Base-by-base conservation (phyloP, 1,140 invertebrate genomes). In the Lineus longissimus region DNA sequence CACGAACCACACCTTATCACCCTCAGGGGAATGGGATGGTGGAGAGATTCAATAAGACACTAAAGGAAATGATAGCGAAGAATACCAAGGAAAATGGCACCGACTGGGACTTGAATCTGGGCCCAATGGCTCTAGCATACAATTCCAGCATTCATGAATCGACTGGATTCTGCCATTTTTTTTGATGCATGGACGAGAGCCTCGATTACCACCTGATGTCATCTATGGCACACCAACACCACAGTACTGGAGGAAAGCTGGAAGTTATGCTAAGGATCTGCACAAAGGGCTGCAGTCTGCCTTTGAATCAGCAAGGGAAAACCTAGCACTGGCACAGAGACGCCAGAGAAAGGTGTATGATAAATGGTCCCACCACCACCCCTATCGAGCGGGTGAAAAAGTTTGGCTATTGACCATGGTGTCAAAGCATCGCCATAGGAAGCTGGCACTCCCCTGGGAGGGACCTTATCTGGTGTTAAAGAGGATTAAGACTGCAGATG, bases 21-120 rank as follows among this genome's bases (percentile, higher is more conserved):
- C 62, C 58, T 0, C 47, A 61, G 40, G 27, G 25, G 0, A 47
- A 64, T 41, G 62, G 66, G 15, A 25, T 67, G 51, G 61, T 64
- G 9, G 66, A 67, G 51, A 4, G 66, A 40, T 64, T 67, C 29
- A 65, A 61, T 29, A n/a, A 31, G 6, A 63, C 7, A 17, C 31
- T 63, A 2, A 51, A 51, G 19, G 45, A 66, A 47, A 62, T 62
- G 61, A 47, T 70, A 9, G 31, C 60, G 17, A n/a, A 22, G 4
- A 13, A 41, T 9, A 22, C n/a, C 7, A 41, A 43, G 23, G 11
- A 56, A 55, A 29, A 63, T 40, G 36, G 61, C 27, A 60, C 61
- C 45, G 64, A 69, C 59, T 69, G 67, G 64, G 67, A 64, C 30
- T 36, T 62, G 54, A 43, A 63, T 23, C 27, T 69, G 43, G 33